A percentile compares a stretch with the other conserved stretches of the same genome.
Conservation (phyloP, 2,888 invertebrate species). For the Clepsis dumicolana region DNA sequence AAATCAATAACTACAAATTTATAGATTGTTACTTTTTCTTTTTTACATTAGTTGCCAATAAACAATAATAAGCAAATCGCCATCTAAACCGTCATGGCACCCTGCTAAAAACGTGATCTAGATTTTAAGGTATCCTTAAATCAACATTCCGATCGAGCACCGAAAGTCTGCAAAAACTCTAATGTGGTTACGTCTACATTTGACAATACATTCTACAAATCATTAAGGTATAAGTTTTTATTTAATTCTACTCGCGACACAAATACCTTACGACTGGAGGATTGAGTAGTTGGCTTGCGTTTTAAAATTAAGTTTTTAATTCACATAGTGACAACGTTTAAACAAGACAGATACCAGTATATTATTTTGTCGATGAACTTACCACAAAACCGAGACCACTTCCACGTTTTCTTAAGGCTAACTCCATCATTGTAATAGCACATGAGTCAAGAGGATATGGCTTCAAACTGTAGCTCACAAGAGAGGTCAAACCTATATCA, state of each 20-base stretch:
- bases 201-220: conserved; percentile 13
- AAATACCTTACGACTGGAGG: not conserved
- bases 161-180: not conserved
- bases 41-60: not conserved
- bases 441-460: conserved; percentile 31
- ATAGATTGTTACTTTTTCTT: not conserved
- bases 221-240: conserved; percentile 11
- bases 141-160: conserved; percentile 3
- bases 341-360: not conserved
- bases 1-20: not conserved
- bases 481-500: conserved; percentile 42
- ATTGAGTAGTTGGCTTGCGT: not conserved
- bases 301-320: not conserved
- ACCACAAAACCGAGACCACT: not conserved
- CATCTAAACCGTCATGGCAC: not conserved
- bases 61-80: not conserved
- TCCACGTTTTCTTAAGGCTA: not conserved
- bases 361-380: not conserved
- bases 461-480: conserved; percentile 36
- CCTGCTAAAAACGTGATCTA: conserved; percentile 5
- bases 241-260: not conserved
- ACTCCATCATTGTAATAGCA: conserved; percentile 19
- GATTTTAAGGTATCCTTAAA: conserved; percentile 1
- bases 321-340: not conserved
- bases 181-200: not conserved